A percentile compares a stretch with the other conserved stretches of the same genome.
Conservation (phyloP, 2,113 vertebrate genomes). For the Apteryx owenii region DNA sequence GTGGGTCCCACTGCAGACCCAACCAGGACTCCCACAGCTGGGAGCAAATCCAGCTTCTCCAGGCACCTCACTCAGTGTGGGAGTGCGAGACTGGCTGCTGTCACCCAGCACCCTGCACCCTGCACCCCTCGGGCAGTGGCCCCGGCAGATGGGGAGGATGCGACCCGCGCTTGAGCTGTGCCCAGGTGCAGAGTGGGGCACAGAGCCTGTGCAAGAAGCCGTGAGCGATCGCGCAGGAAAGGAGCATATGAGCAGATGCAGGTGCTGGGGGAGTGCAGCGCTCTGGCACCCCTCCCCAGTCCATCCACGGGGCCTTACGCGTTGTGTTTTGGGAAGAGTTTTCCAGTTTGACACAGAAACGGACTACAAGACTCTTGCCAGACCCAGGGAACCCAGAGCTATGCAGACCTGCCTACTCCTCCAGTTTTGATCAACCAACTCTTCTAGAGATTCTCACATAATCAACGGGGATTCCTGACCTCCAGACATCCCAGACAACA, state of each 20-base stretch:
- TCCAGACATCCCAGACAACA: neutral
- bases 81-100: neutral
- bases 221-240: fast-evolving
- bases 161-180: neutral
- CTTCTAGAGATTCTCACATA: neutral
- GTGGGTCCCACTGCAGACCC: too few species aligned
- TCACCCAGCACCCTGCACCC: too few species aligned
- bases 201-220: fast-evolving
- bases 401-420: fast-evolving
- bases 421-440: neutral
- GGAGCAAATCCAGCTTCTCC: neutral
- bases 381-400: too few species aligned
- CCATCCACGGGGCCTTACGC: neutral
- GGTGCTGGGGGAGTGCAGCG: neutral
- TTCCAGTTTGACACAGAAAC: neutral
- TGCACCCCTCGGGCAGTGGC: neutral
- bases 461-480: neutral
- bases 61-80: neutral
- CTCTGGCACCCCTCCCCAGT: neutral
- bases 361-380: neutral
- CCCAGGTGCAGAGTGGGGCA: neutral
- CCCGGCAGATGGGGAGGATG: fast-evolving
- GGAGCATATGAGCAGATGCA: neutral
- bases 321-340: neutral
- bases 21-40: neutral